Evolutionary conservation across 1,140 invertebrate species (phyloP), one percentile per base, ranked within the genome.

Genomic region (Aethina tumida): DNA sequence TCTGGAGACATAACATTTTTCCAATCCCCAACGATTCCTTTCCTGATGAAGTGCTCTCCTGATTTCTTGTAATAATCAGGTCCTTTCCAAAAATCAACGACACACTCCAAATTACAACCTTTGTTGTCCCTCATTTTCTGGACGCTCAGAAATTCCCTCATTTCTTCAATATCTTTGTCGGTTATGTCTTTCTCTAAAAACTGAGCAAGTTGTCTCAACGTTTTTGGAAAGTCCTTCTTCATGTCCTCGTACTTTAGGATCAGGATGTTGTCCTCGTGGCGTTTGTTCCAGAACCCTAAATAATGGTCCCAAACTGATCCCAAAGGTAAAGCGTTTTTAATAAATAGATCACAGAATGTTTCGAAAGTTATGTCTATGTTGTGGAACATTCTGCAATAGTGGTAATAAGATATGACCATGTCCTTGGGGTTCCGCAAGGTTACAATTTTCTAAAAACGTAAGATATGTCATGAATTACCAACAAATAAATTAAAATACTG

Each of bases 361-460:
- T 85, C 75, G 49, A 93, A 85, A 1, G 71, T 68, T 0, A 78
- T 78, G 37, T 75, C 75, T 0, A 84, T 60, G 5, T 74, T 69
- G 44, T 85, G 78, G 9, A 88, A 67, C n/a, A 79, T 49, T 47
- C 65, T 73, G 47, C 75, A 79, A 54, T 93, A 92, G 60, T 95
- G 80, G 57, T 84, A 96, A 56, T 84, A 93, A 0, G 90, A 95
- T 0, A 97, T 88, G 28, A 85, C 84, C 40, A 84, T 77, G 56
- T 97, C 93, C 62, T 96, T 97, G 1, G 93, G 90, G 66, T 97
- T 94, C 29, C 94, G 73, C 0, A 84, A 74, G 1, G 90, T 77
- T 57, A 96, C 96, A 29, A 97, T 81, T 1, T 95, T 77, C 81
- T 93, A 60, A 28, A 60, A 64, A n/a, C n/a, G n/a, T n/a, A n/a